Percentiles rank a stretch among this genome's conserved stretches.
Conservation (phyloP, 1,140 invertebrate genomes). For the Diploscapter pachys region DNA sequence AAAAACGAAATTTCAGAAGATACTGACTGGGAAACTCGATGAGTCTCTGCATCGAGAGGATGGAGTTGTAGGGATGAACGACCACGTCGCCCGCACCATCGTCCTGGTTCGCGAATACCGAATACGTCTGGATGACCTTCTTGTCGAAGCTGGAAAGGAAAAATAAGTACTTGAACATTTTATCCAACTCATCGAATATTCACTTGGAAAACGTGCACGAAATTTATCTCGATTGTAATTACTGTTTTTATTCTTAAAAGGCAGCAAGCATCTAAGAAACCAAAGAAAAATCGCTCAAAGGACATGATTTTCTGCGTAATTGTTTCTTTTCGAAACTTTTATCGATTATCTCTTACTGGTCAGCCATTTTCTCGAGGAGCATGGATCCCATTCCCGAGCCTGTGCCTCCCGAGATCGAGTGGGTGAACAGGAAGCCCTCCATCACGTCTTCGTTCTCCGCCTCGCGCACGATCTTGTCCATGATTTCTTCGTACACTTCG, state of each 20-base stretch:
- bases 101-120: conserved; percentile 90
- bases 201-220: too few species aligned
- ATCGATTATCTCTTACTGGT: conserved; percentile 65
- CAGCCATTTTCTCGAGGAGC: conserved; percentile 83
- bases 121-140: conserved; percentile 96
- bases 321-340: too few species aligned
- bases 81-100: conserved; percentile 94
- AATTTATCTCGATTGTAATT: too few species aligned
- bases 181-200: too few species aligned
- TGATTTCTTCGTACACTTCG: conserved; percentile 89
- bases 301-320: too few species aligned
- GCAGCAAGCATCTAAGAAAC: conserved; percentile 24
- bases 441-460: conserved; percentile 96
- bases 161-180: too few species aligned
- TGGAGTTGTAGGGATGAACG: conserved; percentile 96
- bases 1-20: neutral
- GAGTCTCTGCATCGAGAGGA: conserved; percentile 87
- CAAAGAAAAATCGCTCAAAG: too few species aligned
- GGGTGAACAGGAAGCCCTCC: conserved; percentile 97
- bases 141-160: conserved; percentile 75
- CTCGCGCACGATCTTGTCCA: conserved; percentile 97
- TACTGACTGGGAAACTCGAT: conserved; percentile 66
- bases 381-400: conserved; percentile 97
- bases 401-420: conserved; percentile 94
- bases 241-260: conserved; percentile 19